Evolutionary conservation across 2,888 invertebrate genomes (phyloP), one percentile per base, ranked within the genome.

Genomic region (Endomychus coccineus): DNA sequence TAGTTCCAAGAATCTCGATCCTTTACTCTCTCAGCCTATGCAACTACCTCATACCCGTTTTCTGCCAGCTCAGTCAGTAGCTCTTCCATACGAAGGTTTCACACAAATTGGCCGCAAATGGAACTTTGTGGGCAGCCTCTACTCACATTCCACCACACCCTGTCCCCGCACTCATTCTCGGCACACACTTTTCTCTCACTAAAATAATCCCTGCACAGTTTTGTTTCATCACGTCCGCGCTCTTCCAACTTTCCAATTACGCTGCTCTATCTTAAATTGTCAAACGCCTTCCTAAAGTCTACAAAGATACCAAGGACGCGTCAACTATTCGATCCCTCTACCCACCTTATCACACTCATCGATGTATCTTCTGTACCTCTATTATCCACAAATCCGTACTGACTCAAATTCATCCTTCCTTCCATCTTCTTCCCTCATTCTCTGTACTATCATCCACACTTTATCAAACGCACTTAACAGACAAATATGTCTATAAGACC

Each of bases 251-350:
- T 16, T 1, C 17, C 4, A 5, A 43, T 1, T 4, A 40, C 27
- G 2, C 16, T 6, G 9, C 7, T 4, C 42, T 36, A 43, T 9
- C 12, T 13, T 2, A 43, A 12, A 11, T 32, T 17, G 13, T 43
- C 40, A 15, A 43, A 43, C 9, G 40, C 36, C 4, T 36, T 27
- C 12, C 25, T 36, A n/a, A 40, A 43, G 10, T 43, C 43, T 0
- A 42, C 36, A 29, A 42, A 40, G 2, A 33, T 9, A 3, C 42
- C 36, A 12, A 39, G 21, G 2, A 39, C 42, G 16, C 36, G 40
- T 12, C 27, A 34, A 2, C 13, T 15, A 1, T 2, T 1, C 7
- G 34, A 29, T 2, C 10, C 14, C 1, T 11, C 7, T 10, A 42
- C 39, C 2, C 10, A 3, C 5, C 12, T 10, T 9, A 11, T 6